phyloP scores from a whole-genome alignment of 2,113 vertebrate species.

The Cervus canadensis region DNA sequence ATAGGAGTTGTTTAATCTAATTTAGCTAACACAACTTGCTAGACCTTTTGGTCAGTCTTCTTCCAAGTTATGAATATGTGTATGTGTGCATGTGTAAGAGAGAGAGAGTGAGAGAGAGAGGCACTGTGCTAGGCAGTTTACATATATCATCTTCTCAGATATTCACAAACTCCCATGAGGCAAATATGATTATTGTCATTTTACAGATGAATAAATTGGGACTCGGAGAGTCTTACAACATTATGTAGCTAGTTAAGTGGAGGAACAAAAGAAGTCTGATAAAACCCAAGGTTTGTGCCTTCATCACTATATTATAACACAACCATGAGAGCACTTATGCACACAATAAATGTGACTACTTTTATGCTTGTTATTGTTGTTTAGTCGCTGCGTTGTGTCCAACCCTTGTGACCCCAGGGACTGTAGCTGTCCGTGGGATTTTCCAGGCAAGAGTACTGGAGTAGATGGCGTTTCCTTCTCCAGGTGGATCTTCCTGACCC shows the following conservation, averaged over 20 bases:
- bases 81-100: neutral
- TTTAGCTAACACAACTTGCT: neutral
- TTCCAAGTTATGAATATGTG: neutral
- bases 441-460: neutral
- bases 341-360: neutral
- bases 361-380: neutral
- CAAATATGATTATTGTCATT: neutral
- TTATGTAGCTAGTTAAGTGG: neutral
- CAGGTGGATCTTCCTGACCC: neutral
- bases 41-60: neutral
- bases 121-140: neutral
- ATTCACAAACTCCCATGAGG: neutral
- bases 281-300: neutral
- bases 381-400: fast-evolving
- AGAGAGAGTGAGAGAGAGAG: neutral
- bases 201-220: neutral
- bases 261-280: neutral
- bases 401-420: neutral
- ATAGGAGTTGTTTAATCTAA: neutral
- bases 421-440: neutral
- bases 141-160: neutral
- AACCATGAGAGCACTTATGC: neutral
- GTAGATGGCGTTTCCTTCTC: neutral
- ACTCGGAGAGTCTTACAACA: neutral
- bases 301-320: neutral